Evolutionary conservation across 2,797 vertebrate species (phyloP), one percentile per base, ranked within the genome.

Genomic region (Sylvia borin): DNA sequence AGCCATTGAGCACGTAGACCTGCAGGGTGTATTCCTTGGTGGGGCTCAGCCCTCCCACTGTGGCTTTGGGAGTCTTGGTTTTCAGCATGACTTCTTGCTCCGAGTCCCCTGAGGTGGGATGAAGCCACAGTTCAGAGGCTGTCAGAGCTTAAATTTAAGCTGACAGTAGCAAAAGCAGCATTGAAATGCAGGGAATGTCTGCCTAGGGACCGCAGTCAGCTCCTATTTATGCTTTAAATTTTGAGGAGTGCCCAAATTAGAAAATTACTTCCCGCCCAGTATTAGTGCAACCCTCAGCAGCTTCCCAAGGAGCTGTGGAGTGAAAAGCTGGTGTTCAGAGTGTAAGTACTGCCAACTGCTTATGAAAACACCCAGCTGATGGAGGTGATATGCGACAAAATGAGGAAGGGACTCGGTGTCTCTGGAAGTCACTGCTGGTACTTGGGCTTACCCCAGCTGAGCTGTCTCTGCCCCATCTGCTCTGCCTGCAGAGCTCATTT

Each of bases 71-170:
- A 40, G 98, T 98, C 42, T 98, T 99, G 93, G 99, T 99, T 79
- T 99, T 99, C 97, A 99, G 97, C 99, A 99, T 99, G 96, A 99
- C 98, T 97, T 99, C 99, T 32, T 99, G 99, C 93, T 99, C 99
- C 0, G 98, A 98, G 92, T 98, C 98, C 25, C 99, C 99, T 99
- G 89, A 25, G 71, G 90, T 66, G 81, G 90, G 85, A 92, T 88
- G 89, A 92, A 94, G 24, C 13, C 81, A 71, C 89, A 91, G 53
- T 66, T 94, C 61, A 94, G 74, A 95, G 73, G 13, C 77, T 67
- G 71, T 51, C 36, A n/a, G 90, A 79, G 65, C 84, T 92, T 48
- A 91, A 89, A 95, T 93, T 82, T 31, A 85, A 95, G 65, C 55
- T 93, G 94, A 92, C 92, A 95, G 93, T 73, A 92, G 34, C 29